Base-by-base conservation (phyloP, 1,140 invertebrate species). In the Drosophila littoralis region DNA sequence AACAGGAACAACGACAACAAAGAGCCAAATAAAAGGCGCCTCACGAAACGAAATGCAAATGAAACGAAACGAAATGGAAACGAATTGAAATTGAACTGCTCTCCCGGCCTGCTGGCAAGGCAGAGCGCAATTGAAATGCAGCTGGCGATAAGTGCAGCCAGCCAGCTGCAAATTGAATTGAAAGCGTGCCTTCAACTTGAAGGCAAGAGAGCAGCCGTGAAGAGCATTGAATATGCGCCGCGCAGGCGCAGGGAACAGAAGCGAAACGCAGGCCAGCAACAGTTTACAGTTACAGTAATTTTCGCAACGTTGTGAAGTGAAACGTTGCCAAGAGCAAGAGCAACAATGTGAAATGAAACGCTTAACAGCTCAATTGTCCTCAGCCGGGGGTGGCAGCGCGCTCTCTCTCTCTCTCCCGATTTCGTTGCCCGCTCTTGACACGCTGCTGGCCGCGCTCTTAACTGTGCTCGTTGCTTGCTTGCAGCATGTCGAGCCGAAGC, bases 311-410 rank as follows among this genome's bases (percentile, higher is more conserved):
- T 22, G 22, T 22, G 22, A 22, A 1, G 2, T 2, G 22, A 1
- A 22, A 22, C 22, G 22, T 22, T 22, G 22, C 22, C 2, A 2
- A 22, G 22, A 22, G 22, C 22, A 22, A 22, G 17, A 17, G 22
- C 22, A 22, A 22, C 22, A 15, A 9, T 55, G 55, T 33, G 42
- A 38, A 67, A 42, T 55, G 77, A 45, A 85, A 77, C 72, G 67
- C 43, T 79, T 86, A 69, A 83, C 82, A 79, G 52, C 84, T 86
- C 83, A 86, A 86, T 88, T 83, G 66, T 32, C 10, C 22, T 28
- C 35, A 66, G 45, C 22, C 46, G 57, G 66, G 17, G 45, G 12
- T 10, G 48, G 59, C 50, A 58, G 69, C 51, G 22, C 32, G 5
- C 22, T 28, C 22, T 28, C 22, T 28, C 22, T 28, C 22, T 0